These are phyloP conservation scores for Halichoerus grypus DNA, from an alignment of 2,113 vertebrate genomes.

Conservation along the genomic window DNA sequence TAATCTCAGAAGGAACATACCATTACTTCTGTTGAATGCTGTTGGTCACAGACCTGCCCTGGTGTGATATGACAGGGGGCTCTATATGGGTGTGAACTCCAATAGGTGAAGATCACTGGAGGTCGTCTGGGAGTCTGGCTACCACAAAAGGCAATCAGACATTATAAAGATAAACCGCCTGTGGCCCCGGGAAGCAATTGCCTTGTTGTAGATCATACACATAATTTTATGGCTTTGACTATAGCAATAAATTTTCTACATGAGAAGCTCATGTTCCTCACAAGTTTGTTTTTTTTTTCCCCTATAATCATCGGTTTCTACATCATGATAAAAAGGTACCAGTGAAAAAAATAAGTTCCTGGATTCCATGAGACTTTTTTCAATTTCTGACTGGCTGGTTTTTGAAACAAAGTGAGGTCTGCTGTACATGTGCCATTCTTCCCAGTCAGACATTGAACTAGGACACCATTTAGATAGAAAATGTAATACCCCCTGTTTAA, in stretches of 20 bases:
- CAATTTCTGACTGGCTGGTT: not conserved
- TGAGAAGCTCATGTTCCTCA: not conserved
- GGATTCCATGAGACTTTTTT: not conserved
- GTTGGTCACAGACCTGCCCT: not conserved
- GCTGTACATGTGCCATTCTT: not conserved
- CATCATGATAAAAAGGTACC: not conserved
- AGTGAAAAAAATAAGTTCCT: not conserved
- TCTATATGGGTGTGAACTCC: not conserved
- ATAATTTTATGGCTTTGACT: not conserved
- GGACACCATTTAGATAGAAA: not conserved
- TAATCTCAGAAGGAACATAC: not conserved
- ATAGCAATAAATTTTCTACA: not conserved
- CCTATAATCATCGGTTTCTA: not conserved
- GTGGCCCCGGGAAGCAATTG: not conserved
- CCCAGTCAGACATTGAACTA: not conserved
- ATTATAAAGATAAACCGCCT: not conserved
- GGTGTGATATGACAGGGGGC: not conserved
- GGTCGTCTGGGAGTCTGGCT: not conserved
- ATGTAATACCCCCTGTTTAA: not conserved
- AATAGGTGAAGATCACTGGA: not conserved
- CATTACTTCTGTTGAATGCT: not conserved
- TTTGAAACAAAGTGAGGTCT: not conserved
- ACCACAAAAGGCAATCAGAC: not conserved
- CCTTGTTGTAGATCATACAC: not conserved
- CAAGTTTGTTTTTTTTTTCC: not conserved